A percentile compares a stretch with the other conserved stretches of the same genome.
Evolutionary conservation across 2,113 vertebrate genomes (phyloP).

Genomic region (Arizona elegans): DNA sequence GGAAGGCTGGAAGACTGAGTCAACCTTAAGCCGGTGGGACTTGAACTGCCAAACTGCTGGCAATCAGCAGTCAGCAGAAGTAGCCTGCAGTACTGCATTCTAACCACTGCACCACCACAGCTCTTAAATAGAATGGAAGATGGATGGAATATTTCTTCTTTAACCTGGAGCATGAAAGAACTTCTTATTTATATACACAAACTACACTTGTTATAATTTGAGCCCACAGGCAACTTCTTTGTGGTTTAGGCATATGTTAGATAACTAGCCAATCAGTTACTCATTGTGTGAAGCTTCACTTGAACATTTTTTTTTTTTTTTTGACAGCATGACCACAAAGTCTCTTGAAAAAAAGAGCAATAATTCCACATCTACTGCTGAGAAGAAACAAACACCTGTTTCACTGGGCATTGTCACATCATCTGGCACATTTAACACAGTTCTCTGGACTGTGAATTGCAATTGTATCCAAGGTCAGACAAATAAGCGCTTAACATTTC

Average conservation of each 20-base stretch:
- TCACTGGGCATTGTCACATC: background rate
- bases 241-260: background rate
- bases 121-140: background rate
- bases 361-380: background rate
- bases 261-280: background rate
- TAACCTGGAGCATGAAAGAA: background rate
- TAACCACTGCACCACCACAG: no score
- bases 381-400: background rate
- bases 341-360: background rate
- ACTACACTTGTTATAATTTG: background rate
- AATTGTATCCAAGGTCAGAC: background rate
- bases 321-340: background rate
- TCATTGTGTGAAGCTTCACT: background rate
- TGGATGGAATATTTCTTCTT: background rate
- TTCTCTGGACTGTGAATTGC: background rate
- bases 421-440: background rate
- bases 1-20: no score
- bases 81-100: no score
- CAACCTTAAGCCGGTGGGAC: no score
- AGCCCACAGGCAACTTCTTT: background rate
- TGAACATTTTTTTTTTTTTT: background rate
- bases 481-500: background rate
- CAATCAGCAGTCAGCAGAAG: no score
- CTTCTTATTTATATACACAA: background rate
- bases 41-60: no score